Percentiles rank a stretch among this genome's conserved stretches.
Conservation (phyloP, 1,140 invertebrate species). For the Drosophila eugracilis region DNA sequence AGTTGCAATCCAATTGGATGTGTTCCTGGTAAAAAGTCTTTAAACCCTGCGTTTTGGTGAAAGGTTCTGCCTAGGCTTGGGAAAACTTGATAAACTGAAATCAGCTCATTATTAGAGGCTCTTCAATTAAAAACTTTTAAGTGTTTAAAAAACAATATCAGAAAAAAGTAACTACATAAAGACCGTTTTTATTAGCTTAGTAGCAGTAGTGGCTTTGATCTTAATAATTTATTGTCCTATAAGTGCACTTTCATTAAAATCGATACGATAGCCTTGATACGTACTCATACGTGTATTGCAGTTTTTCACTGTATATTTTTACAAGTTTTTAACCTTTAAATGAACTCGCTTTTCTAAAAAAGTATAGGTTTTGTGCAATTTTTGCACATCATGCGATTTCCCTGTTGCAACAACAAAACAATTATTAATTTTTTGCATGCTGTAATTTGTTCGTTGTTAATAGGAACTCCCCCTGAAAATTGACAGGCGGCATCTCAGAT, state of each 20-base stretch:
- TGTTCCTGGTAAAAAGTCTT: constrained; percentile 3
- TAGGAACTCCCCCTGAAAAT: constrained; percentile 27
- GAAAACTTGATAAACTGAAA: no score
- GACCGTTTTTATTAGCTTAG: no score
- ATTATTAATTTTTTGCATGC: constrained; percentile 30
- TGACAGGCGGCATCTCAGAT: constrained; percentile 43
- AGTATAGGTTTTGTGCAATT: background rate
- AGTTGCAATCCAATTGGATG: constrained; percentile 35
- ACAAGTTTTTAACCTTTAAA: background rate
- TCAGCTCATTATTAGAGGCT: no score
- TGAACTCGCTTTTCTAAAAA: background rate
- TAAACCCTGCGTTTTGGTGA: background rate
- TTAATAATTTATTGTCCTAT: background rate
- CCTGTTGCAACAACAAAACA: constrained; percentile 23
- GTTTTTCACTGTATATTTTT: no score
- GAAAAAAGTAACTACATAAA: no score
- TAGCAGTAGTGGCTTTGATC: no score
- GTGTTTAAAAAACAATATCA: no score
- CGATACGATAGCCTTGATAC: background rate
- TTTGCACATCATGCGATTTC: constrained; percentile 30
- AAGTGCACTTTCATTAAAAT: background rate
- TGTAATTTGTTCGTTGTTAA: constrained; percentile 59
- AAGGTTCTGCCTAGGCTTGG: no score
- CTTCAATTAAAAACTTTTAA: no score
- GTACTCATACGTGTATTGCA: no score